Conservation (phyloP, 2,113 vertebrate species). For the Mus spicilegus region DNA sequence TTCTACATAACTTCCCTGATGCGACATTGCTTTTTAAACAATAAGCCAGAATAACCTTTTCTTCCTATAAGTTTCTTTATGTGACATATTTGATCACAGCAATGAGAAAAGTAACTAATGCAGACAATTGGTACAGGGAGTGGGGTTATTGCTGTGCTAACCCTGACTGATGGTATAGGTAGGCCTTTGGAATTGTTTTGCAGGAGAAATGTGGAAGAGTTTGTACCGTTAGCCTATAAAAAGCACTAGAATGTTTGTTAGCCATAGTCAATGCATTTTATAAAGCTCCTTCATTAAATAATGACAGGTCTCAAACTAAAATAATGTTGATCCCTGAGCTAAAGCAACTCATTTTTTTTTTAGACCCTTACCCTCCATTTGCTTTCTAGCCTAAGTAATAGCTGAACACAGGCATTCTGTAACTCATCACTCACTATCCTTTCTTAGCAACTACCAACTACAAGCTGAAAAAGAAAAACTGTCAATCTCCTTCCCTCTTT, state of each 20-base stretch:
- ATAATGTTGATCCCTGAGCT: neutral
- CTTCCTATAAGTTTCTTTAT: neutral
- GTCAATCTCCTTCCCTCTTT: no score
- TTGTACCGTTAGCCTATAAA: neutral
- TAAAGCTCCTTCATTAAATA: neutral
- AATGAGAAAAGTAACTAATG: neutral
- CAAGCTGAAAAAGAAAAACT: neutral
- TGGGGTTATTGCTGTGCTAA: neutral
- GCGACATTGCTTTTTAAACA: neutral
- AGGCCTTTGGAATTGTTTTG: neutral
- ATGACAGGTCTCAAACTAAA: neutral
- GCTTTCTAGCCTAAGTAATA: no score
- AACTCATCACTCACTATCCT: neutral
- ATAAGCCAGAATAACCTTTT: neutral
- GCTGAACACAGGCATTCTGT: neutral
- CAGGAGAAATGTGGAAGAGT: neutral
- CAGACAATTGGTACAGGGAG: neutral
- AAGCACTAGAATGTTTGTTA: neutral
- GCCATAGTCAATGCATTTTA: neutral
- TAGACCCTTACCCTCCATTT: neutral
- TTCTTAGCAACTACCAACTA: neutral
- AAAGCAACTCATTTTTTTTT: neutral
- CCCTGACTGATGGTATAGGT: neutral
- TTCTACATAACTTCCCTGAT: neutral
- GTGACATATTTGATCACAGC: neutral